Evolutionary conservation across 2,113 vertebrate genomes (phyloP).

Genomic region (Xerus inauris): DNA sequence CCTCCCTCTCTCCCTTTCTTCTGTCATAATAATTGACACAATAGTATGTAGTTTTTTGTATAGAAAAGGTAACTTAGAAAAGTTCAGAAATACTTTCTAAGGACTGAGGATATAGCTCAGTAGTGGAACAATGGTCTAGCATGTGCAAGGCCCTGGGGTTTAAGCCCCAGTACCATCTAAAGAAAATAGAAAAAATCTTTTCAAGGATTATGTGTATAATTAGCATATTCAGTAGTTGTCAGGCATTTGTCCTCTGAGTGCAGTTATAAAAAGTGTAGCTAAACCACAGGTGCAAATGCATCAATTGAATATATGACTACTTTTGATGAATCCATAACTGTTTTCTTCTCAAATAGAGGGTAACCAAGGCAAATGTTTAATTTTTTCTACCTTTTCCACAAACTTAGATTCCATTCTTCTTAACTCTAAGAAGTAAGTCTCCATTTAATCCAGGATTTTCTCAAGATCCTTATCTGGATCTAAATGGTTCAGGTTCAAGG

Average conservation of each 20-base stretch:
- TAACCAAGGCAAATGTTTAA: conserved; percentile 95
- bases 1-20: not conserved
- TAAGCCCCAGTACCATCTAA: no score
- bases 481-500: not conserved
- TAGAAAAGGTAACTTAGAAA: not conserved
- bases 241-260: conserved; percentile 87
- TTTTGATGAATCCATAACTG: conserved; percentile 91
- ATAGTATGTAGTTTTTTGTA: not conserved
- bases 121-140: no score
- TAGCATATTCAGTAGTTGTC: not conserved
- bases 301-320: conserved; percentile 93
- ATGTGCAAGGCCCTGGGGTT: no score
- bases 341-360: conserved; percentile 94
- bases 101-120: no score
- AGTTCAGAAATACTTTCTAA: not conserved
- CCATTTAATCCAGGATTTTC: not conserved
- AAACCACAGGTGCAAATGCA: conserved; percentile 94
- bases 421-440: conserved; percentile 81
- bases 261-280: conserved; percentile 91
- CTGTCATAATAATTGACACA: not conserved
- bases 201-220: conserved; percentile 1
- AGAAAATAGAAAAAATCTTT: not conserved
- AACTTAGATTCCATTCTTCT: conserved; percentile 93
- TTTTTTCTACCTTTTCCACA: conserved; percentile 97
- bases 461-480: not conserved